Conservation (phyloP, 2,113 vertebrate species). For the Varanus komodoensis region DNA sequence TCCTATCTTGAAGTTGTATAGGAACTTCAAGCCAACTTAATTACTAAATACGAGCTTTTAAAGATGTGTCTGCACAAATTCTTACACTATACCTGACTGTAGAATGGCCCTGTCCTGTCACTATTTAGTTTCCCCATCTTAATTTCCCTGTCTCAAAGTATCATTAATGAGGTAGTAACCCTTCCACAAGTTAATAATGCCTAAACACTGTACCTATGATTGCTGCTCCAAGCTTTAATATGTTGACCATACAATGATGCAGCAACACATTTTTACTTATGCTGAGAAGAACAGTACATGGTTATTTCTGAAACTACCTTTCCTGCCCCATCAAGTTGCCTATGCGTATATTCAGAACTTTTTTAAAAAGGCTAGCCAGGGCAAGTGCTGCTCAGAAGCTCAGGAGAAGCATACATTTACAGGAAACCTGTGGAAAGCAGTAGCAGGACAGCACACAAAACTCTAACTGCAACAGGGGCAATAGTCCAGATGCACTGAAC, state of each 20-base stretch:
- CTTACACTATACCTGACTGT: not conserved
- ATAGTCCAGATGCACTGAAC: constrained; percentile 7
- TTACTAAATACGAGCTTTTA: not conserved
- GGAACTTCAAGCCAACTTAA: not conserved
- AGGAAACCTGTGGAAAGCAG: not conserved
- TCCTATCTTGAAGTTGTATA: not conserved
- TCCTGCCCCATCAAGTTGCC: not conserved
- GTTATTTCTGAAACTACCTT: not conserved
- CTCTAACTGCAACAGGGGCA: not conserved
- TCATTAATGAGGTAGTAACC: not conserved
- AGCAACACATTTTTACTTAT: not conserved
- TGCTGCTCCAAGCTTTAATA: not conserved
- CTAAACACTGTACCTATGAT: not conserved
- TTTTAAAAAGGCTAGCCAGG: not conserved
- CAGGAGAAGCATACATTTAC: not conserved
- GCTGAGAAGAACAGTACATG: not conserved
- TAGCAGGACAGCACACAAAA: not conserved
- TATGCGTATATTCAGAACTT: not conserved
- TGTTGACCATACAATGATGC: not conserved
- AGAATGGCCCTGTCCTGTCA: no score
- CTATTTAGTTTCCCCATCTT: not conserved
- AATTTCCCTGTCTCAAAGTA: not conserved
- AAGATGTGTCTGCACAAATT: not conserved
- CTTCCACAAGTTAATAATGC: not conserved
- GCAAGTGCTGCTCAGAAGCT: not conserved